These are phyloP conservation scores for Nasonia giraulti DNA, from an alignment of 1,140 invertebrate species.

Conservation along the genomic window DNA sequence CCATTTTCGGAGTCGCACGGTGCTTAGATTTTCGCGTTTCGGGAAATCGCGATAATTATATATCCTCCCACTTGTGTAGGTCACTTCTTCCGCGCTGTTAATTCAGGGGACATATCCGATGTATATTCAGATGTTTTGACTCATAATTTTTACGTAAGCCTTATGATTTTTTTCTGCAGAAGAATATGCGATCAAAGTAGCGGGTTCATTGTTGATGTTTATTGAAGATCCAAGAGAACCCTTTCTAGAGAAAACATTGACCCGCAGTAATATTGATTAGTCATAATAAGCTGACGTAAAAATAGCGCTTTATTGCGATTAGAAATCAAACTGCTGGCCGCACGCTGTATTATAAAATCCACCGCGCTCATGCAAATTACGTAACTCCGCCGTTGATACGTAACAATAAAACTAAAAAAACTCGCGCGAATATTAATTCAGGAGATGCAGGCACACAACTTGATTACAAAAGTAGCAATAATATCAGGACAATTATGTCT, in stretches of 20 bases:
- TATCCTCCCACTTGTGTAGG: background rate
- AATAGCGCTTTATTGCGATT: background rate
- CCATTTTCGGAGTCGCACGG: background rate
- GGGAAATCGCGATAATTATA: background rate
- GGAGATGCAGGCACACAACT: too few relatives aligned
- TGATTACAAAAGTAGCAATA: constrained; percentile 23
- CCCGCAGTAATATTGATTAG: background rate
- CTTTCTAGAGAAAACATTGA: too few relatives aligned
- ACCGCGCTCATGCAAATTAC: background rate
- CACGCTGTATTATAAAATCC: too few relatives aligned
- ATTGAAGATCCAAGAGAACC: background rate
- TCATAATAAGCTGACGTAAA: background rate
- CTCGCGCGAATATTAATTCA: background rate
- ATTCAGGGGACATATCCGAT: background rate
- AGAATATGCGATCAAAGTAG: background rate
- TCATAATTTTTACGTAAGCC: background rate
- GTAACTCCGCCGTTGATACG: background rate
- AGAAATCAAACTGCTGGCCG: background rate
- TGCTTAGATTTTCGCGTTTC: background rate
- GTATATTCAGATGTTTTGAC: background rate
- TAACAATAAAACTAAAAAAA: constrained; percentile 6
- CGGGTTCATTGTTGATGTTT: background rate
- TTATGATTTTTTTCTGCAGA: too few relatives aligned
- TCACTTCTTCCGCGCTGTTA: background rate
- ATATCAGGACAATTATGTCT: constrained; percentile 1